These are phyloP conservation scores for Patella caerulea DNA, from an alignment of 2,888 invertebrate genomes.

Conservation along the genomic window DNA sequence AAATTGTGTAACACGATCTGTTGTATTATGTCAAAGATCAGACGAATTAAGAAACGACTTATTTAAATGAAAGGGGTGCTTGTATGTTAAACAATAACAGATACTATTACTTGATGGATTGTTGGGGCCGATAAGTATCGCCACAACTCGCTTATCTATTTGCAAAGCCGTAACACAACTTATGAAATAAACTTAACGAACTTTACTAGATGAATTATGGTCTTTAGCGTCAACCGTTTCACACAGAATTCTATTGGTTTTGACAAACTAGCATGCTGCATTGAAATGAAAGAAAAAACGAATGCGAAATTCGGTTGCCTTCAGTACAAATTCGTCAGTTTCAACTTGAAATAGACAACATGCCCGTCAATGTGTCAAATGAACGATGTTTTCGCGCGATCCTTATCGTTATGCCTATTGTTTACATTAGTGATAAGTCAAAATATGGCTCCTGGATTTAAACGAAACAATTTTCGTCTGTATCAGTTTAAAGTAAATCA, in stretches of 20 bases:
- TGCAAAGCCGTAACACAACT: not conserved
- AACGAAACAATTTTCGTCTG: not conserved
- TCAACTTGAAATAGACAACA: not conserved
- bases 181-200: no score
- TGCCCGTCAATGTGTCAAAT: constrained; percentile 5
- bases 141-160: not conserved
- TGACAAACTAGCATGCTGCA: no score
- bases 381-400: constrained; percentile 1
- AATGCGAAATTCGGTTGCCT: no score
- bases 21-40: no score
- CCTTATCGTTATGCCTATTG: not conserved
- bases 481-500: no score
- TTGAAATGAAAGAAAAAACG: no score
- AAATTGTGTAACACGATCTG: no score
- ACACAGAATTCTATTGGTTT: no score
- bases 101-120: not conserved
- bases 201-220: no score
- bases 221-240: no score
- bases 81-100: constrained; percentile 9
- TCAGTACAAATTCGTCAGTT: not conserved
- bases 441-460: not conserved
- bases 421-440: constrained; percentile 5
- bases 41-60: no score
- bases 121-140: not conserved
- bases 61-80: no score